These are phyloP conservation scores for Etheostoma spectabile DNA, from an alignment of 2,113 vertebrate genomes.

Conservation along the genomic window DNA sequence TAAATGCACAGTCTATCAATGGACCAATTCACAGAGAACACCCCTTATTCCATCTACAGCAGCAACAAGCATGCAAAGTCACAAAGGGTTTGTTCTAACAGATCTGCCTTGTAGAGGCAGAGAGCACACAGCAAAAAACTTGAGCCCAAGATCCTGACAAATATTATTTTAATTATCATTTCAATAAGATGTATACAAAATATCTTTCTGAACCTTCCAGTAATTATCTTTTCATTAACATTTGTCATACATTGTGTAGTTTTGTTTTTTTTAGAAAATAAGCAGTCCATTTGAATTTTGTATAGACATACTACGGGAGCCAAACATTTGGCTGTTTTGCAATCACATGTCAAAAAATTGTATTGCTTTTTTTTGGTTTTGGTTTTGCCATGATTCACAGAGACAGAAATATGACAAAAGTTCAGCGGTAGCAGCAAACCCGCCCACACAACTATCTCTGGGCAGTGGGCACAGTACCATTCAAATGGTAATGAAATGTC, in stretches of 20 bases:
- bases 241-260: neutral
- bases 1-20: constrained; percentile 62
- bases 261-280: neutral
- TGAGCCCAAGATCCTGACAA: neutral
- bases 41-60: constrained; percentile 59
- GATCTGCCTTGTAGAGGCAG: constrained; percentile 30
- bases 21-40: constrained; percentile 59
- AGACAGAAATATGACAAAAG: neutral
- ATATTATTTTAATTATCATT: neutral
- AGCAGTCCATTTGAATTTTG: neutral
- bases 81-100: constrained; percentile 64
- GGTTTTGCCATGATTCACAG: neutral
- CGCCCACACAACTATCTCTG: constrained; percentile 42
- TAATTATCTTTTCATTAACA: neutral
- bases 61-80: constrained; percentile 54
- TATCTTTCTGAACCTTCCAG: neutral
- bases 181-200: neutral
- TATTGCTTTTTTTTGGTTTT: neutral
- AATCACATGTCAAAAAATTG: neutral
- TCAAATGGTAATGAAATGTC: constrained; percentile 32
- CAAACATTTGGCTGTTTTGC: neutral
- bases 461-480: neutral
- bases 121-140: constrained; percentile 31
- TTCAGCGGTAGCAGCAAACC: constrained; percentile 1
- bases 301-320: neutral